phyloP scores from a whole-genome alignment of 1,140 invertebrate species.

The Paralvinella palmiformis region DNA sequence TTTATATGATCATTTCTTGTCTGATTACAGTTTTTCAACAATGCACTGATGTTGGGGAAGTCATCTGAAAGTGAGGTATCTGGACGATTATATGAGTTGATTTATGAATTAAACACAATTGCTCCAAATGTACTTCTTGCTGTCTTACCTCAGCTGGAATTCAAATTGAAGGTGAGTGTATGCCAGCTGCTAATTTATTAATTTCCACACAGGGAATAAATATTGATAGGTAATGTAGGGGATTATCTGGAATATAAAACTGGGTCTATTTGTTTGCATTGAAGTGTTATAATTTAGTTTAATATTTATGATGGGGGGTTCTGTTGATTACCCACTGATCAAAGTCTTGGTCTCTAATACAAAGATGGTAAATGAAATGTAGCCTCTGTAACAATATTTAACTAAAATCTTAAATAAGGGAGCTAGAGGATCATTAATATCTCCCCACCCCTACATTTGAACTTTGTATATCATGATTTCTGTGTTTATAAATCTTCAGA shows the following conservation, averaged over 20 bases:
- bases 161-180: constrained; percentile 56
- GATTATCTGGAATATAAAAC: too few relatives aligned
- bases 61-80: constrained; percentile 46
- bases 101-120: constrained; percentile 93
- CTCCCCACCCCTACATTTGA: not conserved
- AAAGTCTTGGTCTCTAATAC: too few relatives aligned
- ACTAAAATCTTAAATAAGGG: too few relatives aligned
- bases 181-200: too few relatives aligned
- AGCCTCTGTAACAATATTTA: too few relatives aligned
- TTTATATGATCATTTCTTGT: not conserved
- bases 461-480: constrained; percentile 10
- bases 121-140: constrained; percentile 79
- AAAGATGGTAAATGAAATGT: too few relatives aligned
- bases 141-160: constrained; percentile 89
- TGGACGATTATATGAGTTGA: constrained; percentile 76
- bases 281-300: too few relatives aligned
- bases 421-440: constrained; percentile 9
- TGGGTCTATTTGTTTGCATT: too few relatives aligned
- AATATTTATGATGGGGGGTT: too few relatives aligned
- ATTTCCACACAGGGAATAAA: too few relatives aligned
- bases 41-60: constrained; percentile 85
- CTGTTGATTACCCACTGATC: too few relatives aligned
- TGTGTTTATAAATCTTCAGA: constrained; percentile 54
- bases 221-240: too few relatives aligned
- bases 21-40: constrained; percentile 80